These are phyloP conservation scores for Heliconius eleuchia DNA, from an alignment of 1,140 invertebrate genomes.

Conservation along the genomic window DNA sequence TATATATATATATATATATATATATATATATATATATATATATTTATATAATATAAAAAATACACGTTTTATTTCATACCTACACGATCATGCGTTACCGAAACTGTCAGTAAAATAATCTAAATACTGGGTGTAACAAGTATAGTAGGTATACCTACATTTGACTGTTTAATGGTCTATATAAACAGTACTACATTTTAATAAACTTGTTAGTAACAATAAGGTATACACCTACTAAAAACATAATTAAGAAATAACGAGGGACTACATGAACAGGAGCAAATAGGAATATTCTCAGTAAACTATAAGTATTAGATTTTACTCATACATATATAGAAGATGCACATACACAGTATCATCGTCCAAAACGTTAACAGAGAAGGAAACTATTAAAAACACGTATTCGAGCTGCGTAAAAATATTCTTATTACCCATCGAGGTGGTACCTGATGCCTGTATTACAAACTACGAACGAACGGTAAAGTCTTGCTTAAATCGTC, in stretches of 20 bases:
- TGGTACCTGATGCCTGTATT: constrained; percentile 65
- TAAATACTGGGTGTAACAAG: background rate
- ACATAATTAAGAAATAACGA: background rate
- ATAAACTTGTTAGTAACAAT: background rate
- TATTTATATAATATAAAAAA: background rate
- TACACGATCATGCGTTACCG: background rate
- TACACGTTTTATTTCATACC: background rate
- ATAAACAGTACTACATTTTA: background rate
- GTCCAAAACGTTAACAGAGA: constrained; percentile 3
- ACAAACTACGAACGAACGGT: constrained; percentile 79
- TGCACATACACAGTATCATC: background rate
- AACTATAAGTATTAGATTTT: background rate
- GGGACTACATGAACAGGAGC: background rate
- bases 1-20: no score
- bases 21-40: no score
- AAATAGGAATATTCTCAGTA: background rate
- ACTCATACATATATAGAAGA: background rate
- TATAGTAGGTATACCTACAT: background rate
- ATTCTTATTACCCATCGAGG: constrained; percentile 38
- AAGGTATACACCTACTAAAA: background rate
- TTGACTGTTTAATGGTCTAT: background rate
- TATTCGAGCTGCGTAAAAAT: constrained; percentile 19
- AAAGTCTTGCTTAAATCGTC: constrained; percentile 78
- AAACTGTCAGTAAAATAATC: background rate
- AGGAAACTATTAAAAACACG: constrained; percentile 9